These are phyloP conservation scores for Semnornis frantzii DNA, from an alignment of 2,113 vertebrate species.

Conservation along the genomic window DNA sequence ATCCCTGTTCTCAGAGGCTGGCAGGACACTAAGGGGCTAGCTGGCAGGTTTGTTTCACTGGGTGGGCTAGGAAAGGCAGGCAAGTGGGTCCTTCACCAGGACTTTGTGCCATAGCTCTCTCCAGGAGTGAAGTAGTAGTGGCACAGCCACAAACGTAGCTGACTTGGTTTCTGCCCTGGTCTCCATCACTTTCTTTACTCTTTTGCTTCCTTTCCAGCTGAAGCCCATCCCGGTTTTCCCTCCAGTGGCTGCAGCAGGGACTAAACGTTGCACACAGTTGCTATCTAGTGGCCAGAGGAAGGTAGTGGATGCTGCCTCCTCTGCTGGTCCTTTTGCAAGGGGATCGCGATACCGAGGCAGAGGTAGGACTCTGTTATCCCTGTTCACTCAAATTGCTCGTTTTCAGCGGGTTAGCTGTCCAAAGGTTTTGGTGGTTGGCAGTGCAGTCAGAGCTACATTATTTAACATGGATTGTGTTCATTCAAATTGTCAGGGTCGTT, in stretches of 20 bases:
- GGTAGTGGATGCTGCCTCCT: background rate
- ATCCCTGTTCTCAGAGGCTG: background rate
- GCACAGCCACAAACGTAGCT: background rate
- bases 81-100: background rate
- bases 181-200: background rate
- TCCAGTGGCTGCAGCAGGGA: background rate
- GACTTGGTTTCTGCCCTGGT: background rate
- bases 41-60: background rate
- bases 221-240: background rate
- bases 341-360: background rate
- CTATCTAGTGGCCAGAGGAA: constrained; percentile 36
- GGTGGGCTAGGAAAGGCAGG: background rate
- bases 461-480: background rate
- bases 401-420: background rate
- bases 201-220: background rate
- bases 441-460: background rate
- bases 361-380: background rate
- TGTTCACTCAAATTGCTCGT: background rate
- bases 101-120: background rate
- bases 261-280: background rate
- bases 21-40: no score
- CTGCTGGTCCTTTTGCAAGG: background rate
- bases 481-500: background rate
- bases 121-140: background rate
- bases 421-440: rapidly evolving